Conservation (phyloP, 1,140 invertebrate species). For the Eulimnadia texana region DNA sequence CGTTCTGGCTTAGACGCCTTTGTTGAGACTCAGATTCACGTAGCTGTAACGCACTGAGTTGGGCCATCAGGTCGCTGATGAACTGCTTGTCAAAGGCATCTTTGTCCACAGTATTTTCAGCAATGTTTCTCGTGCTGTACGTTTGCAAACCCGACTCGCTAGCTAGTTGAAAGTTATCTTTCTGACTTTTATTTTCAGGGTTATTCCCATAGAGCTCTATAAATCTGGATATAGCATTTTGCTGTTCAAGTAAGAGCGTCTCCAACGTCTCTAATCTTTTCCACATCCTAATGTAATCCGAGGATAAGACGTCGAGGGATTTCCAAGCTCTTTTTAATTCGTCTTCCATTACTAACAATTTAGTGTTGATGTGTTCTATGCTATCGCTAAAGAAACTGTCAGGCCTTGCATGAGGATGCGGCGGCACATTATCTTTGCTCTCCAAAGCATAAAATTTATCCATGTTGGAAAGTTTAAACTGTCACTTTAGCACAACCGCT, state of each 20-base stretch:
- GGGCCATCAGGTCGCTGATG: neutral
- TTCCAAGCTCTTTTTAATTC: constrained; percentile 84
- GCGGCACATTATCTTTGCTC: neutral
- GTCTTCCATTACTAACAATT: constrained; percentile 70
- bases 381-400: constrained; percentile 53
- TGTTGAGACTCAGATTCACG: constrained; percentile 1
- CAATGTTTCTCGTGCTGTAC: too few species aligned
- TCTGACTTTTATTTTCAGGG: neutral
- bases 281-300: constrained; percentile 90
- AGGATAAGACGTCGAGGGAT: constrained; percentile 71
- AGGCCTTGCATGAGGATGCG: constrained; percentile 1
- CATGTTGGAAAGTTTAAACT: too few species aligned
- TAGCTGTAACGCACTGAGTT: neutral
- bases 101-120: too few species aligned
- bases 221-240: constrained; percentile 75
- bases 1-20: neutral
- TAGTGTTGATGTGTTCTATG: constrained; percentile 72
- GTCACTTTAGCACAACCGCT: too few species aligned
- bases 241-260: constrained; percentile 71
- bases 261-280: constrained; percentile 81
- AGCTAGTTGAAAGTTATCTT: neutral
- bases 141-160: neutral
- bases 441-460: too few species aligned
- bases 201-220: constrained; percentile 51
- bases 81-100: constrained; percentile 11